phyloP scores from a whole-genome alignment of 2,113 vertebrate species.

The Tychaedon coryphoeus region DNA sequence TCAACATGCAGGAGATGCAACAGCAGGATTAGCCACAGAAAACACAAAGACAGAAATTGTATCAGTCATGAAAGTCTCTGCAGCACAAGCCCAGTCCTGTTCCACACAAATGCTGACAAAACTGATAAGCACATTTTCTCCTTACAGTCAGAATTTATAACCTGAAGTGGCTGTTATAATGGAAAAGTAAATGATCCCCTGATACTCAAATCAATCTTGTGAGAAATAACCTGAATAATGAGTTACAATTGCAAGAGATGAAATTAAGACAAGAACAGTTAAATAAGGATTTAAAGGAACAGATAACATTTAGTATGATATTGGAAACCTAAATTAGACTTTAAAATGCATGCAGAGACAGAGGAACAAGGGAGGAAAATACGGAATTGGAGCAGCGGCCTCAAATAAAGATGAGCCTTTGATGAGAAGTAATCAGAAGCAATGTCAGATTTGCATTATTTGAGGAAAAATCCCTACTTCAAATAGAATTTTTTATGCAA shows the following conservation, averaged over 20 bases:
- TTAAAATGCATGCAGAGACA: conserved; percentile 19
- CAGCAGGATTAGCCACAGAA: background rate
- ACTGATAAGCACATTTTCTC: conserved; percentile 58
- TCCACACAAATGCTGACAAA: conserved; percentile 50
- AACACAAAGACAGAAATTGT: background rate
- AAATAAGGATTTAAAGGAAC: conserved; percentile 28
- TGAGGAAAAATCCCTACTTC: conserved; percentile 37
- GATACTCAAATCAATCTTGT: conserved; percentile 72
- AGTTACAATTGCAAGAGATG: conserved; percentile 60
- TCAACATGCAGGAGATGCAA: background rate
- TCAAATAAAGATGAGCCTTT: conserved; percentile 40
- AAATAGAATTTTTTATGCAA: conserved; percentile 52
- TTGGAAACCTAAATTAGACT: conserved; percentile 41
- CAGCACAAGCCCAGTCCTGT: background rate
- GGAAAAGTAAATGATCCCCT: conserved; percentile 68
- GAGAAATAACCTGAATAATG: conserved; percentile 73
- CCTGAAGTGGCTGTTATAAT: conserved; percentile 66
- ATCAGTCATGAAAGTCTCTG: background rate
- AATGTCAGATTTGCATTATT: conserved; percentile 15
- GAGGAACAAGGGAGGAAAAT: background rate
- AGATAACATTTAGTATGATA: conserved; percentile 27
- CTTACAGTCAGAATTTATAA: conserved; percentile 63
- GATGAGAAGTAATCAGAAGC: conserved; percentile 51
- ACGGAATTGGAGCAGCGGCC: background rate
- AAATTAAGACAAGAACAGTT: conserved; percentile 69